Evolutionary conservation across 2,113 vertebrate species (phyloP).

Genomic region (Atlantisia rogersi): DNA sequence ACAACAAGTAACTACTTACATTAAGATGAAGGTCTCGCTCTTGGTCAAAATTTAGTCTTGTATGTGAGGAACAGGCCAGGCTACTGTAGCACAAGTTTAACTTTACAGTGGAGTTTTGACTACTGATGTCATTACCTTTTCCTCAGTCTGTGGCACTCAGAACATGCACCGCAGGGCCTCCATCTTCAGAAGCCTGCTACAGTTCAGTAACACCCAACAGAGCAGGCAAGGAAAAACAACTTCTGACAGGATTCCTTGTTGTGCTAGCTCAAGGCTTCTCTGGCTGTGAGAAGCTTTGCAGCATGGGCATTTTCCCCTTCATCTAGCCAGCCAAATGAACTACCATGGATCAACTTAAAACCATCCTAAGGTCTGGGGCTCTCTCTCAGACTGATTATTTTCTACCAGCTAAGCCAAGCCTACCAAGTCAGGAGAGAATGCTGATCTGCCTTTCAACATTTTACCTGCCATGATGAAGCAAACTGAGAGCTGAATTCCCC

Average conservation of each 20-base stretch:
- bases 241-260: neutral
- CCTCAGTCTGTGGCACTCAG: neutral
- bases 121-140: rapidly evolving
- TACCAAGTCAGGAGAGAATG: neutral
- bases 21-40: neutral
- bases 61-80: neutral
- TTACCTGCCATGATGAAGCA: neutral
- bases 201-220: neutral
- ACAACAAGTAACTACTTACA: neutral
- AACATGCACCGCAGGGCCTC: neutral
- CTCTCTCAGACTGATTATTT: neutral
- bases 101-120: neutral
- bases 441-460: neutral
- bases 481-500: neutral
- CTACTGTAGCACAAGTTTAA: neutral
- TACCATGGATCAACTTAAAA: neutral
- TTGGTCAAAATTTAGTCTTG: neutral
- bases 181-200: neutral
- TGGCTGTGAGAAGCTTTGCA: neutral
- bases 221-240: neutral
- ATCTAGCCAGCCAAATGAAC: neutral
- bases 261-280: neutral
- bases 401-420: neutral
- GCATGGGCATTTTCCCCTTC: neutral
- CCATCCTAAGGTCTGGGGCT: neutral